These are phyloP conservation scores for Hippopotamus amphibius DNA, from an alignment of 2,113 vertebrate species.

Conservation along the genomic window DNA sequence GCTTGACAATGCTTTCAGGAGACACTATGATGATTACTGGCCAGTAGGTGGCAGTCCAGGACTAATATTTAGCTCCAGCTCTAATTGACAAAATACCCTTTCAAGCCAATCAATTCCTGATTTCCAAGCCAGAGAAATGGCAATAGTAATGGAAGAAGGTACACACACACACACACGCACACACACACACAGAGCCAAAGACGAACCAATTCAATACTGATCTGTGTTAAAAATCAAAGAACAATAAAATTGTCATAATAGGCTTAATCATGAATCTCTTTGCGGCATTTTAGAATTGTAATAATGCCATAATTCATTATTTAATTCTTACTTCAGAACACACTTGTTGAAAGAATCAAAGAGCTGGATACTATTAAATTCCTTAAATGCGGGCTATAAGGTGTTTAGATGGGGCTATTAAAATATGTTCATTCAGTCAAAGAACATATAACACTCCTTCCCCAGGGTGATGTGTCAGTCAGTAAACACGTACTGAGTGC, in stretches of 20 bases:
- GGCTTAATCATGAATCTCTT: neutral
- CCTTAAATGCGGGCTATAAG: neutral
- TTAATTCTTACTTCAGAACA: neutral
- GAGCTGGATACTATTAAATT: neutral
- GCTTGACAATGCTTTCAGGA: neutral
- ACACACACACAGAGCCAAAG: neutral
- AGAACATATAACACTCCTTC: neutral
- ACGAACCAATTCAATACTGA: neutral
- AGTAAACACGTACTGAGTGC: neutral
- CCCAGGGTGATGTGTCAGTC: neutral
- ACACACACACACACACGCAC: neutral
- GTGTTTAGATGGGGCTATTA: neutral
- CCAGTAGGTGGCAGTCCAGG: slow-evolving; percentile 78
- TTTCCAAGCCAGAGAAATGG: neutral
- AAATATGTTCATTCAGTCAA: neutral
- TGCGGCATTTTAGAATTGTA: neutral
- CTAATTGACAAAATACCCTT: accelerated
- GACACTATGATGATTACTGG: neutral
- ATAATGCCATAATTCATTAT: neutral
- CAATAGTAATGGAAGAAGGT: neutral
- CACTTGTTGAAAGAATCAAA: slow-evolving; percentile 3
- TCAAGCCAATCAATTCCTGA: neutral
- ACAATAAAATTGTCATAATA: neutral
- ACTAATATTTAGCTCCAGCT: slow-evolving; percentile 29
- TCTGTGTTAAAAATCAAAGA: slow-evolving; percentile 20